Percentiles rank a stretch among this genome's conserved stretches.
Evolutionary conservation across 2,888 invertebrate species (phyloP).

Genomic region (Spisula subtruncata): DNA sequence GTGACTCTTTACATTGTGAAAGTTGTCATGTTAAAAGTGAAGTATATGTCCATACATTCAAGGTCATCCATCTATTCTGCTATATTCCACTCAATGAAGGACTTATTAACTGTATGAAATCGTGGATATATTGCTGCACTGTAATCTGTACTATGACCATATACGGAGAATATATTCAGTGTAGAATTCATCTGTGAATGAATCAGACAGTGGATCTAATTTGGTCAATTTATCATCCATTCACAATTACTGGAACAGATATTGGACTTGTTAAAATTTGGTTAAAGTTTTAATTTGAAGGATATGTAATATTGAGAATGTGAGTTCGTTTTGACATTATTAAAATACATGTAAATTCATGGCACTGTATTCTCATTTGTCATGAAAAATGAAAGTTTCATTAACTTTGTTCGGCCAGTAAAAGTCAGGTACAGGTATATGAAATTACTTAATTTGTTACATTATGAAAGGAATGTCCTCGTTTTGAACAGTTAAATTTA

Average conservation of each 20-base stretch:
- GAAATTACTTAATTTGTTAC: no score
- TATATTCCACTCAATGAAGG: slow-evolving; percentile 4
- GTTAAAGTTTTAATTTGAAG: not conserved
- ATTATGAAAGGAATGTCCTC: no score
- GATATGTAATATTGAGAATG: not conserved
- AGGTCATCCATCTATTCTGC: slow-evolving; percentile 33
- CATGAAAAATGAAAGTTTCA: no score
- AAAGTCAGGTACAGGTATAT: no score
- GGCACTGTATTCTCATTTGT: no score
- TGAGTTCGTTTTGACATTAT: not conserved
- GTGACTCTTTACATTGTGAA: slow-evolving; percentile 30
- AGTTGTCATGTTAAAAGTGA: slow-evolving; percentile 35
- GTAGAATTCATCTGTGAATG: slow-evolving; percentile 12
- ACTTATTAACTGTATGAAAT: slow-evolving; percentile 19
- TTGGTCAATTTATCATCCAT: not conserved
- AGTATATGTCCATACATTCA: slow-evolving; percentile 17
- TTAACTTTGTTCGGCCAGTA: no score
- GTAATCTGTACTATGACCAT: slow-evolving; percentile 37
- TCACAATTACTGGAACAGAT: not conserved
- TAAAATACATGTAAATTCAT: no score
- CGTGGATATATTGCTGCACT: not conserved
- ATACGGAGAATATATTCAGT: slow-evolving; percentile 22
- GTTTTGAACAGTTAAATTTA: no score
- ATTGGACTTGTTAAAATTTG: not conserved
- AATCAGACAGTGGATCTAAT: not conserved